phyloP scores from a whole-genome alignment of 2,113 vertebrate species.

The Promerops cafer region DNA sequence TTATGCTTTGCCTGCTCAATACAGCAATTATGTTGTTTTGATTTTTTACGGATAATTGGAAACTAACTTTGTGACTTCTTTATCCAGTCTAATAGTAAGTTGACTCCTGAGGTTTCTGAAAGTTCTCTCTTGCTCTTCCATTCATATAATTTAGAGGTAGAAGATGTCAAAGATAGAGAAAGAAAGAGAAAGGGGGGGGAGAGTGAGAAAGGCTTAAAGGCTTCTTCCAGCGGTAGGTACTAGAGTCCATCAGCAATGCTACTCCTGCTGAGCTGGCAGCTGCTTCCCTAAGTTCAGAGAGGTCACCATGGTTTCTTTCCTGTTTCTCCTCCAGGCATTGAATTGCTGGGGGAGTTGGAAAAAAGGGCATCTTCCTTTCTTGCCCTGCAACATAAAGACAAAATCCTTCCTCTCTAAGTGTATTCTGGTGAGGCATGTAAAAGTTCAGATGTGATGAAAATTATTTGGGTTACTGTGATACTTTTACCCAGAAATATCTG shows the following conservation, averaged over 20 bases:
- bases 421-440: neutral
- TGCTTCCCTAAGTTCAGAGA: conserved; percentile 46
- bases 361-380: conserved; percentile 52
- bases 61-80: neutral
- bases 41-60: neutral
- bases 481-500: neutral
- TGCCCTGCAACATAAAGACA: neutral
- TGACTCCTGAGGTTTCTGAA: neutral
- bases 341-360: neutral
- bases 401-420: neutral
- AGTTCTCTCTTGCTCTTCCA: neutral
- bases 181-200: neutral
- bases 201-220: neutral
- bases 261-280: conserved; percentile 54
- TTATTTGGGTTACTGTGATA: neutral
- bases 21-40: neutral
- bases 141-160: neutral
- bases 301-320: conserved; percentile 54
- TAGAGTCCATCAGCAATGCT: neutral
- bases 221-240: neutral
- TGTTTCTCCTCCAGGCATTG: conserved; percentile 58
- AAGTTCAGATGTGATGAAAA: neutral
- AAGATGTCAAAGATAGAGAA: neutral
- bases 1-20: neutral
- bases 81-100: neutral